These are phyloP conservation scores for Neodontobutis hainanensis DNA, from an alignment of 2,113 vertebrate species.

Conservation along the genomic window DNA sequence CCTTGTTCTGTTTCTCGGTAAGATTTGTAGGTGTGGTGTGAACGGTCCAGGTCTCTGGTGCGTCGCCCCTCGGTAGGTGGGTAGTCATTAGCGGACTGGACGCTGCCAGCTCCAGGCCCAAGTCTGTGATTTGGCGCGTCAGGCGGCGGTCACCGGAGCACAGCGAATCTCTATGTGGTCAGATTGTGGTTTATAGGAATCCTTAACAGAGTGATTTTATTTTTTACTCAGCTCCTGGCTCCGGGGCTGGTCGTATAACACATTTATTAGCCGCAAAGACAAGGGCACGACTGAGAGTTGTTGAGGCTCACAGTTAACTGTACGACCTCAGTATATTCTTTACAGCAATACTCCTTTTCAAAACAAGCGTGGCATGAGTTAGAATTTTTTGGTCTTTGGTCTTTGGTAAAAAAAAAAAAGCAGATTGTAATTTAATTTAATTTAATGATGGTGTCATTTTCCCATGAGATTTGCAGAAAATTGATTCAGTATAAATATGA, in stretches of 20 bases:
- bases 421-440: neutral
- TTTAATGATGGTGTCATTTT: neutral
- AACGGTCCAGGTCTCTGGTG: slow-evolving; percentile 9
- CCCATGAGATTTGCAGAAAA: no score
- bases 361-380: no score
- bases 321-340: no score
- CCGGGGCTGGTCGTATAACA: slow-evolving; percentile 58
- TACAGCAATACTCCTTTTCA: no score
- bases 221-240: slow-evolving; percentile 46
- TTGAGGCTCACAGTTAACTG: slow-evolving; percentile 13
- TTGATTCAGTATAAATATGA: no score
- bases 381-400: no score
- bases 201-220: slow-evolving; percentile 58
- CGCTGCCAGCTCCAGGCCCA: slow-evolving; percentile 55
- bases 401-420: no score
- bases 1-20: slow-evolving; percentile 8
- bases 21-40: slow-evolving; percentile 15
- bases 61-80: neutral
- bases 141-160: slow-evolving; percentile 49
- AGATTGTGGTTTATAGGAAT: slow-evolving; percentile 65
- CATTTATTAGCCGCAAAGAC: slow-evolving; percentile 66
- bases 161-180: slow-evolving; percentile 68
- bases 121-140: slow-evolving; percentile 32
- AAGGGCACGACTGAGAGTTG: slow-evolving; percentile 41
- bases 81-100: slow-evolving; percentile 49